A percentile compares a stretch with the other conserved stretches of the same genome.
These are phyloP conservation scores for Caloenas nicobarica DNA, from an alignment of 2,113 vertebrate genomes.

Conservation along the genomic window DNA sequence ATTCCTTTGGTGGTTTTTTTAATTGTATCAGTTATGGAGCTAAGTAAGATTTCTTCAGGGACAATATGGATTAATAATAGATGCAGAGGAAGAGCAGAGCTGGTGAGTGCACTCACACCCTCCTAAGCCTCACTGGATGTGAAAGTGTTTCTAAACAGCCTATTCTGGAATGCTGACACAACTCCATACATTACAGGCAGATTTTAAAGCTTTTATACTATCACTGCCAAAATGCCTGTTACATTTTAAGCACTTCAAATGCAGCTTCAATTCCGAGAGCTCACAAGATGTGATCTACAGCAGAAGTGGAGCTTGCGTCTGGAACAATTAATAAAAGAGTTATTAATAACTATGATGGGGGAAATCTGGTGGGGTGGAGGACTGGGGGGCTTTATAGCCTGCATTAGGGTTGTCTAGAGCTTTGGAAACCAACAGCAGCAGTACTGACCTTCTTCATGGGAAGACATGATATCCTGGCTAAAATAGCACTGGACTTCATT, in stretches of 20 bases:
- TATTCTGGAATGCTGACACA: background rate
- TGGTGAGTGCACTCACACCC: background rate
- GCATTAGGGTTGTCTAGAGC: background rate
- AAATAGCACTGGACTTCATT: background rate
- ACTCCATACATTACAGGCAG: background rate
- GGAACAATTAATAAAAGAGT: background rate
- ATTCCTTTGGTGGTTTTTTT: conserved; percentile 5
- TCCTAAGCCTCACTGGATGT: background rate
- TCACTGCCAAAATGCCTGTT: background rate
- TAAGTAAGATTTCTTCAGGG: conserved; percentile 38
- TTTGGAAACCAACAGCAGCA: background rate
- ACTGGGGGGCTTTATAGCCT: background rate
- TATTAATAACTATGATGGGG: background rate
- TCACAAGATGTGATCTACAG: background rate
- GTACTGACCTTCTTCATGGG: background rate
- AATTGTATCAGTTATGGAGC: background rate
- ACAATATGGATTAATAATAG: conserved; percentile 44
- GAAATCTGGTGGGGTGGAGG: background rate
- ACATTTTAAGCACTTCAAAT: background rate
- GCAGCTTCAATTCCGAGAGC: background rate
- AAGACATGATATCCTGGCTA: background rate
- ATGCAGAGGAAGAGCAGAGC: conserved; percentile 11
- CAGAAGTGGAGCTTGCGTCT: background rate
- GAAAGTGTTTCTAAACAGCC: conserved; percentile 20
- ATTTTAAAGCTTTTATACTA: background rate